These are phyloP conservation scores for Vultur gryphus DNA, from an alignment of 2,797 vertebrate species.

Conservation along the genomic window DNA sequence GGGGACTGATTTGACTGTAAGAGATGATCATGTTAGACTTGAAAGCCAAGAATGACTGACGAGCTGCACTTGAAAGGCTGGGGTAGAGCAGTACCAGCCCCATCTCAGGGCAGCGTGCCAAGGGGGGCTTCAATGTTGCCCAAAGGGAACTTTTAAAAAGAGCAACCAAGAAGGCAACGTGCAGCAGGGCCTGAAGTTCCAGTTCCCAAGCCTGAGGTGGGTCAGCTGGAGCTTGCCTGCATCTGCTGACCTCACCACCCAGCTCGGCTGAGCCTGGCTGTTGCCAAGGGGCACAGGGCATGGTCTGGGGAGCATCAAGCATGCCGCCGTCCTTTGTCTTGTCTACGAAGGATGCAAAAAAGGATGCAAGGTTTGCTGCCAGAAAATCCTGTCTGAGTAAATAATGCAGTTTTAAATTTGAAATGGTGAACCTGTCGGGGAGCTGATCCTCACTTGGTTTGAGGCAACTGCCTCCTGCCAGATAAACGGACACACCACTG, in stretches of 20 bases:
- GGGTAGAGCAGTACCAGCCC: neutral
- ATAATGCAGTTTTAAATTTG: neutral
- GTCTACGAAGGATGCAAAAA: neutral
- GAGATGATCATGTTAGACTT: neutral
- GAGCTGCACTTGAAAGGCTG: neutral
- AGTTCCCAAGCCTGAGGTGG: neutral
- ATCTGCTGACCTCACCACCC: neutral
- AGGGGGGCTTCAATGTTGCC: neutral
- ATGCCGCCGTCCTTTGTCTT: neutral
- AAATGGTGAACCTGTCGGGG: neutral
- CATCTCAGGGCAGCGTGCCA: neutral
- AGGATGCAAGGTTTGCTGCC: neutral
- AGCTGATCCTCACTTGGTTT: neutral
- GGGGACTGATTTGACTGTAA: neutral
- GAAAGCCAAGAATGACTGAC: neutral
- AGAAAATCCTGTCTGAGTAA: slow-evolving; percentile 2
- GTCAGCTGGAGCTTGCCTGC: neutral
- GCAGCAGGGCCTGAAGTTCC: neutral
- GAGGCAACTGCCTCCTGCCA: neutral
- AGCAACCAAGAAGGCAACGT: neutral
- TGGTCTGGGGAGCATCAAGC: neutral
- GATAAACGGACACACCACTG: neutral
- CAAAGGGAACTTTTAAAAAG: neutral
- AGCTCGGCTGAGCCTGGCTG: neutral
- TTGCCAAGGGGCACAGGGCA: fast-evolving